phyloP scores from a whole-genome alignment of 2,888 invertebrate species.

The Autographa gamma region DNA sequence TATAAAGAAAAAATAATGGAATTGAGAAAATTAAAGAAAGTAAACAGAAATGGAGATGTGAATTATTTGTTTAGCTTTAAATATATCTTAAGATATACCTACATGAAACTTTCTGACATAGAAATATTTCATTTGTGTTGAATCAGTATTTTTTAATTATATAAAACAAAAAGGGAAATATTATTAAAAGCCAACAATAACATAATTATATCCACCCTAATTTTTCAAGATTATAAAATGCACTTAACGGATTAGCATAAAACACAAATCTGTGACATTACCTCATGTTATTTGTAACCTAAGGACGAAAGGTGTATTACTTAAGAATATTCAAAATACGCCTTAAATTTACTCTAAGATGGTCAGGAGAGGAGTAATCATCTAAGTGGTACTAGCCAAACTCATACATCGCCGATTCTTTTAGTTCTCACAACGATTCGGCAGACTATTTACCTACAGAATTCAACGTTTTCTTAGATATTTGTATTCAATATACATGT shows the following conservation, averaged over 20 bases:
- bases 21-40: not conserved
- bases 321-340: not conserved
- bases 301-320: not conserved
- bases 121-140: not conserved
- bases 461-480: not conserved
- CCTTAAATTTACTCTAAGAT: not conserved
- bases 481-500: not conserved
- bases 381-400: not conserved
- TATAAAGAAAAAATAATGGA: not conserved
- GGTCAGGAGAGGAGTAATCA: not conserved
- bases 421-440: not conserved
- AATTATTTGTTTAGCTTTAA: not conserved
- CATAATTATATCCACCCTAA: too few species aligned
- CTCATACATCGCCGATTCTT: not conserved
- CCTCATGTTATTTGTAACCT: not conserved
- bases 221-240: too few species aligned
- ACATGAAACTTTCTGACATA: conserved; percentile 4
- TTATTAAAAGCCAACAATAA: too few species aligned
- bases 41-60: not conserved
- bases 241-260: too few species aligned
- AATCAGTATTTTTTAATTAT: not conserved
- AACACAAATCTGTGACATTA: too few species aligned
- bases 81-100: not conserved
- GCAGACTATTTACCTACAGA: not conserved
- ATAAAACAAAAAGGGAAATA: too few species aligned